phyloP scores from a whole-genome alignment of 2,113 vertebrate species.

The Phasianus colchicus region DNA sequence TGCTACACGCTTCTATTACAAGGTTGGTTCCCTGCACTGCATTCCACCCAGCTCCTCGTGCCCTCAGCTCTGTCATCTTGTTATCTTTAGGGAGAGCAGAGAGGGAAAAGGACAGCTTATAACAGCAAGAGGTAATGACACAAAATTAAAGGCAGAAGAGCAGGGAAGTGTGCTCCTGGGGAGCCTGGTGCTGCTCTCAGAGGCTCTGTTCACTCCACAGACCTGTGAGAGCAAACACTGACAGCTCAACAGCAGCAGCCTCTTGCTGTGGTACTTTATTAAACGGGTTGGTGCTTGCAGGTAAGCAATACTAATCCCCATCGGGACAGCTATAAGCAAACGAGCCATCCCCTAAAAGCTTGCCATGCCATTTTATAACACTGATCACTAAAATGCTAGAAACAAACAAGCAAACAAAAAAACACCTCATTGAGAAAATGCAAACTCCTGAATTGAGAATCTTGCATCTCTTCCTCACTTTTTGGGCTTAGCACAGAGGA shows the following conservation, averaged over 20 bases:
- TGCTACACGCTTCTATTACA: slow-evolving; percentile 34
- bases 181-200: slow-evolving; percentile 23
- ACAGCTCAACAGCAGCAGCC: slow-evolving; percentile 56
- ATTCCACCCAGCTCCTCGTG: slow-evolving; percentile 19
- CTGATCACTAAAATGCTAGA: slow-evolving; percentile 4
- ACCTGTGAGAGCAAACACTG: slow-evolving; percentile 62
- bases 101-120: slow-evolving; percentile 55
- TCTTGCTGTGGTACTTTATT: slow-evolving; percentile 60
- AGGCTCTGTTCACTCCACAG: slow-evolving; percentile 39
- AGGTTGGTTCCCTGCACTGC: slow-evolving; percentile 24
- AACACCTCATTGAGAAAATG: not conserved
- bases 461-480: not conserved
- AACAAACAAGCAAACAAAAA: not conserved
- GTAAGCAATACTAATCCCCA: slow-evolving; percentile 64
- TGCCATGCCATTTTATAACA: slow-evolving; percentile 10
- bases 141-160: slow-evolving; percentile 55
- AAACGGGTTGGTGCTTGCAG: slow-evolving; percentile 42
- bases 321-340: slow-evolving; percentile 53
- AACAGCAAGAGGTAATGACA: slow-evolving; percentile 50
- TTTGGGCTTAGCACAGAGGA: not conserved
- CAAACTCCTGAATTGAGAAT: not conserved
- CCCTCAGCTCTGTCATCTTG: slow-evolving; percentile 30
- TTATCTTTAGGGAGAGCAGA: slow-evolving; percentile 45
- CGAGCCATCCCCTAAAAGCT: slow-evolving; percentile 63
- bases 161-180: not conserved